Percentiles rank a stretch among this genome's conserved stretches.
Evolutionary conservation across 2,797 vertebrate species (phyloP).

Genomic region (Smutsia gigantea): DNA sequence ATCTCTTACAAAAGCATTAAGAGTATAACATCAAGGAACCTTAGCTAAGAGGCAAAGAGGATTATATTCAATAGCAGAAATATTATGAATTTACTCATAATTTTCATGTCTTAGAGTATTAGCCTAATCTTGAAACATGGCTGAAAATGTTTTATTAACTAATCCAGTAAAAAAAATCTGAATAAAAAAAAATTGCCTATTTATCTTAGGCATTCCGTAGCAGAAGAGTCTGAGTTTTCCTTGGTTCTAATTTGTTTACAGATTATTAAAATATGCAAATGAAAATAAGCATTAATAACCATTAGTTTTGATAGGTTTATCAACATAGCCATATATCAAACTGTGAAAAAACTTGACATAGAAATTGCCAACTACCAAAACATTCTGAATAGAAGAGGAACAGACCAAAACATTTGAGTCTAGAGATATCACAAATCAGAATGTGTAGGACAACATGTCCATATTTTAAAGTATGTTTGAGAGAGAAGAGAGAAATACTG

Average conservation of each 20-base stretch:
- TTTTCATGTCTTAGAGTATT: neutral
- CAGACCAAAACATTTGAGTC: neutral
- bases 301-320: neutral
- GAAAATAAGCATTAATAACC: neutral
- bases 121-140: neutral
- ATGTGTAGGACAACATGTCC: fast-evolving
- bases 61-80: neutral
- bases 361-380: neutral
- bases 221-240: neutral
- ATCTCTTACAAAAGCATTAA: neutral
- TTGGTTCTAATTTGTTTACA: conserved; percentile 9
- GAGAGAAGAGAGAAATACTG: neutral
- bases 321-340: conserved; percentile 15
- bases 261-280: neutral
- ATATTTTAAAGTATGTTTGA: neutral
- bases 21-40: neutral
- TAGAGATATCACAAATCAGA: neutral
- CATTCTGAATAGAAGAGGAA: neutral
- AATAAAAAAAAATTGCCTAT: neutral
- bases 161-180: neutral
- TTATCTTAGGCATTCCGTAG: neutral
- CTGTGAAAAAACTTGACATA: neutral
- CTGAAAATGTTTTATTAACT: neutral
- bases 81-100: neutral
- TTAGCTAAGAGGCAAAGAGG: neutral